phyloP scores from a whole-genome alignment of 2,113 vertebrate species.

The Ailuropoda melanoleuca region DNA sequence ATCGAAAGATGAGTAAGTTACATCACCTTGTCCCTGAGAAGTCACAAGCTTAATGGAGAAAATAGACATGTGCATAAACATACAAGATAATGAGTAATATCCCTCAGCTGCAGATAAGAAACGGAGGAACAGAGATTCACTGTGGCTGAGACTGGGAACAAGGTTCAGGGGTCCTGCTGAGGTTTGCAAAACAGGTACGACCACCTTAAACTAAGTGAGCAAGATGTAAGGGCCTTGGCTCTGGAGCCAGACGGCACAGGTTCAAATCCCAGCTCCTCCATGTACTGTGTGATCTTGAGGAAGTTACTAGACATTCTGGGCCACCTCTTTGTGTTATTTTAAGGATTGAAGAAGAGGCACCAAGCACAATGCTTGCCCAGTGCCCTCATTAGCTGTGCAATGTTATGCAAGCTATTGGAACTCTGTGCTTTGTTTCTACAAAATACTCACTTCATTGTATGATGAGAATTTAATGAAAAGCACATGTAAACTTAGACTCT shows the following conservation, averaged over 20 bases:
- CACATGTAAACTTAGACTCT: not conserved
- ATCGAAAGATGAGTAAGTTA: not conserved
- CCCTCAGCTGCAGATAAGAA: not conserved
- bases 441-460: not conserved
- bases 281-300: not conserved
- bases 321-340: not conserved
- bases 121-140: not conserved
- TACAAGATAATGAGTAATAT: not conserved
- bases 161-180: not conserved
- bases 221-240: not conserved
- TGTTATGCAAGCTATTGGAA: not conserved
- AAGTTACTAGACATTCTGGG: not conserved
- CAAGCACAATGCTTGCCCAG: fast-evolving
- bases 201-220: not conserved
- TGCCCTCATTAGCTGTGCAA: not conserved
- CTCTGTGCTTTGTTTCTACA: not conserved
- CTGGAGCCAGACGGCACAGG: not conserved
- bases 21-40: not conserved
- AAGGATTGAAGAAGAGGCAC: not conserved
- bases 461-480: slow-evolving; percentile 2
- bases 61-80: not conserved
- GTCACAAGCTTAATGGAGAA: not conserved
- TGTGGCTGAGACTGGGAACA: not conserved
- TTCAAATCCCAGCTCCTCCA: not conserved
- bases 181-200: not conserved